phyloP scores from a whole-genome alignment of 2,888 invertebrate genomes.

The Conus canariensis region DNA sequence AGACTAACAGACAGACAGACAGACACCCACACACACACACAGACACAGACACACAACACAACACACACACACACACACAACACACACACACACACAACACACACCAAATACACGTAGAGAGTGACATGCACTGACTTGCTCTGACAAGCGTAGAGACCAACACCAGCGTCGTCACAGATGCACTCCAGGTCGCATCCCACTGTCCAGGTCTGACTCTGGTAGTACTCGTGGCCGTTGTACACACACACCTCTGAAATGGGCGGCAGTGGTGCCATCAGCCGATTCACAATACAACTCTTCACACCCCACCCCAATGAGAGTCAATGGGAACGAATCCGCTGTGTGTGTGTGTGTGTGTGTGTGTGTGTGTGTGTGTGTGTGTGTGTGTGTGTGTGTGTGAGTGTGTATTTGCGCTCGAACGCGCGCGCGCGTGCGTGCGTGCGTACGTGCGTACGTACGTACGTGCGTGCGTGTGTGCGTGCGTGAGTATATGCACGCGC shows the following conservation, averaged over 20 bases:
- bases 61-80: too few relatives aligned
- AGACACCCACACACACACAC: too few relatives aligned
- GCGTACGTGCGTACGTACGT: not conserved
- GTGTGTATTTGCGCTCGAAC: too few relatives aligned
- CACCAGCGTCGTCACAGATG: slow-evolving; percentile 50
- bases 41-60: too few relatives aligned
- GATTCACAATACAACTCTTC: too few relatives aligned
- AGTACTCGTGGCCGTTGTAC: slow-evolving; percentile 52
- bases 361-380: too few relatives aligned
- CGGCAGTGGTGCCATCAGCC: not conserved
- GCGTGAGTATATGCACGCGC: not conserved
- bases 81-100: too few relatives aligned
- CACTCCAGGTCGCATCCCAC: slow-evolving; percentile 56
- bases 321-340: too few relatives aligned
- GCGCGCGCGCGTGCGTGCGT: not conserved
- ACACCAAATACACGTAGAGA: too few relatives aligned
- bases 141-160: slow-evolving; percentile 51
- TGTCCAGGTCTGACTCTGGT: slow-evolving; percentile 55
- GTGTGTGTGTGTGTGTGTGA: too few relatives aligned
- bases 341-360: too few relatives aligned
- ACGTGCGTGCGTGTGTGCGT: not conserved
- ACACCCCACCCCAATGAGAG: not conserved
- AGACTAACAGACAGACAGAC: too few relatives aligned
- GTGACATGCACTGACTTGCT: slow-evolving; percentile 41
- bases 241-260: slow-evolving; percentile 50